A percentile compares a stretch with the other conserved stretches of the same genome.
phyloP scores from a whole-genome alignment of 2,113 vertebrate genomes.

The Sardina pilchardus region DNA sequence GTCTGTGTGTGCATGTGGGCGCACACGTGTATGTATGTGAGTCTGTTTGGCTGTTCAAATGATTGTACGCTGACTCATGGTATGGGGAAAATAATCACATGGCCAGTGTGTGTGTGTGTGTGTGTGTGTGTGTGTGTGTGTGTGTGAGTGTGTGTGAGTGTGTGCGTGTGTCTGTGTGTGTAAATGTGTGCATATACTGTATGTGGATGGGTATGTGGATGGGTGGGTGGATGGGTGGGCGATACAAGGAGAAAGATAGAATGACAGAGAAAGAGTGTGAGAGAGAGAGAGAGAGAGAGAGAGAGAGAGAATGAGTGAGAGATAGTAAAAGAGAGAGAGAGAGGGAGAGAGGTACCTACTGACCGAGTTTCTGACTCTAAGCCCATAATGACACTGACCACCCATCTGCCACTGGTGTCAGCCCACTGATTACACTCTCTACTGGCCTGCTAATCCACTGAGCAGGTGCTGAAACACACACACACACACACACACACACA shows the following conservation, averaged over 20 bases:
- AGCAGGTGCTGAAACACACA: not conserved
- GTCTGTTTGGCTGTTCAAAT: not conserved
- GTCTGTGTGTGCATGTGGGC: not conserved
- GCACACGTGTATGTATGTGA: not conserved
- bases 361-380: not conserved
- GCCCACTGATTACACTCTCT: not conserved
- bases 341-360: not conserved
- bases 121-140: too few species aligned
- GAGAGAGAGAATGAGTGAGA: too few species aligned
- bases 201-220: not conserved
- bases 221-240: not conserved
- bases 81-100: not conserved
- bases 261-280: too few species aligned
- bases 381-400: not conserved
- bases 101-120: too few species aligned
- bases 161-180: too few species aligned
- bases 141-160: too few species aligned
- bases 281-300: too few species aligned
- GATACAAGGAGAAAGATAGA: not conserved
- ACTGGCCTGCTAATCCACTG: not conserved
- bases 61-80: not conserved
- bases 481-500: not conserved
- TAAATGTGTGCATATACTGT: not conserved
- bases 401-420: conserved; percentile 3
- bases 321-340: not conserved